Evolutionary conservation across 2,113 vertebrate genomes (phyloP).

Genomic region (Actinemys pallida): DNA sequence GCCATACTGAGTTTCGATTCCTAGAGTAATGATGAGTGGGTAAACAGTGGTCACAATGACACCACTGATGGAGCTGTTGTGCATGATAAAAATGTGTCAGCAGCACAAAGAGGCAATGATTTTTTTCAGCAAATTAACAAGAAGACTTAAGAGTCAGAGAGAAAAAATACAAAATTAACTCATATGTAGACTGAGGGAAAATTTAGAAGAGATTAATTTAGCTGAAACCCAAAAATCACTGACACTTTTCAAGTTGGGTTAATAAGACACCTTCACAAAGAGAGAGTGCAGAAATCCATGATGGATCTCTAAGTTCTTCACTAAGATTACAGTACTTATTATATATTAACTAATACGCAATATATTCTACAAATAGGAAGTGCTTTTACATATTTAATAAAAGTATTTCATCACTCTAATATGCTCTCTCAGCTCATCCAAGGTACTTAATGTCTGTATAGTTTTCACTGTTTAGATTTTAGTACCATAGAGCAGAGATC

Average conservation of each 20-base stretch:
- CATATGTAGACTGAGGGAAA: not conserved
- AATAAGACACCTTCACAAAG: not conserved
- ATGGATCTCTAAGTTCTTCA: not conserved
- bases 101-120: not conserved
- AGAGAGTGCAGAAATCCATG: not conserved
- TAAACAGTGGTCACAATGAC: not conserved
- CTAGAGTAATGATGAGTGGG: not conserved
- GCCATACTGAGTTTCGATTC: not conserved
- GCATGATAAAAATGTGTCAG: not conserved
- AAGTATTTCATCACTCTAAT: not conserved
- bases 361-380: not conserved
- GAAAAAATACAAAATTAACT: not conserved
- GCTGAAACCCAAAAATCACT: not conserved
- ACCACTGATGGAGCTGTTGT: accelerated
- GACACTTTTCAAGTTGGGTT: not conserved
- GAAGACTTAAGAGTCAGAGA: not conserved
- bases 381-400: not conserved
- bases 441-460: not conserved
- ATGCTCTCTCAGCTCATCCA: not conserved
- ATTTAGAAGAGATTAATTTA: not conserved
- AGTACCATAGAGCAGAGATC: not conserved
- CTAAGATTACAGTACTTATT: not conserved
- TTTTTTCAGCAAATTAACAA: not conserved
- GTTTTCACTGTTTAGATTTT: not conserved
- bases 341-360: not conserved